Evolutionary conservation across 2,888 invertebrate species (phyloP).

Genomic region (Tipula lateralis): DNA sequence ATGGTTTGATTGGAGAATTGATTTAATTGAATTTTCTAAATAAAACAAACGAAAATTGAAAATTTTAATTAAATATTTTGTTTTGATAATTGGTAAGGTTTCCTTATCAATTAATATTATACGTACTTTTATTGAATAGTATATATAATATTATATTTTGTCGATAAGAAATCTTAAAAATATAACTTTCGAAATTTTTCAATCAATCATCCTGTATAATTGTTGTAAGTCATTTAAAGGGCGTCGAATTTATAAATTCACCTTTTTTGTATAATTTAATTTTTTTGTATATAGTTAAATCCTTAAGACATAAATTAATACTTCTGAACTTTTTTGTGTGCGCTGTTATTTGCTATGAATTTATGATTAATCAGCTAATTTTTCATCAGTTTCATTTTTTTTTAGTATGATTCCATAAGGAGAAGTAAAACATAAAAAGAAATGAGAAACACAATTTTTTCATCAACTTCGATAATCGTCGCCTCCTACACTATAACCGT

Average conservation of each 20-base stretch:
- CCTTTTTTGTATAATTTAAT: not conserved
- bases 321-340: not conserved
- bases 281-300: not conserved
- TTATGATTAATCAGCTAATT: not conserved
- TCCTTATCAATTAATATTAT: not conserved
- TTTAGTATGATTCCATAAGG: not conserved
- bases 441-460: not conserved
- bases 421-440: not conserved
- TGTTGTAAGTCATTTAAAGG: not conserved
- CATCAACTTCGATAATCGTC: not conserved
- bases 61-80: not conserved
- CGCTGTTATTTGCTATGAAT: not conserved
- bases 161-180: not conserved
- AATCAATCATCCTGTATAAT: not conserved
- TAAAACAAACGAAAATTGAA: not conserved
- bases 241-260: not conserved
- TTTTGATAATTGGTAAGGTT: not conserved
- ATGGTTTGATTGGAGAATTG: not conserved
- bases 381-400: not conserved
- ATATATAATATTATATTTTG: not conserved
- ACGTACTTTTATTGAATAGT: not conserved
- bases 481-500: not conserved
- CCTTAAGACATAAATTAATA: not conserved
- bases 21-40: not conserved
- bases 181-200: too few species aligned